Base-by-base conservation (phyloP, 2,113 vertebrate species). In the Coturnix japonica region DNA sequence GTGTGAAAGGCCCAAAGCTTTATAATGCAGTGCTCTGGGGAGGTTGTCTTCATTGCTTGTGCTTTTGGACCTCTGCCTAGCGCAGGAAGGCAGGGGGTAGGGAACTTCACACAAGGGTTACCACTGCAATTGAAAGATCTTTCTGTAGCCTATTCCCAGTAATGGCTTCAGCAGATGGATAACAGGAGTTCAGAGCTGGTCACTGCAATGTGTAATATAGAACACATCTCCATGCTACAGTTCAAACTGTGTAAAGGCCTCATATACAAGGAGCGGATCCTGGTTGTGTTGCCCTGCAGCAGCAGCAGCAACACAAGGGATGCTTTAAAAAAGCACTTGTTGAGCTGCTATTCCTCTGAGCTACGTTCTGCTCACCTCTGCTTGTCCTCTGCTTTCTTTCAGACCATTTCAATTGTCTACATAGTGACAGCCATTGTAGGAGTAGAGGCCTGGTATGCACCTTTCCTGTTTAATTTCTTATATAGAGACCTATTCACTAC, bases 381-480 rank as follows among this genome's bases (percentile, higher is more conserved):
- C 83, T 17, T 90, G 72, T 92, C 93, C 86, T 96, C 35, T 91
- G 76, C 85, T 98, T 96, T 84, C 89, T 87, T 98, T 95, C 97
- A 99, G 99, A 99, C 99, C 79, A 99, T 99, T 97, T 99, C 99
- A 43, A 89, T 99, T 26, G 99, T 99, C 94, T 99, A 99, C 98
- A 97, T 99, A 96, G 97, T 99, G 95, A 99, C 99, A 44, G 98
- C 99, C 13, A 95, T 99, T 94, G 99, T 99, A 47, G 99, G 99
- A 69, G 99, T 99, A 85, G 99, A 99, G 97, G 98, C 98, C 73
- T 99, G 99, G 99, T 99, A 99, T 97, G 96, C 97, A 93, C 98
- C 99, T 63, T 95, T 98, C 94, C 90, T 99, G 90, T 98, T 98
- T 97, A 98, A 97, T 96, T 97, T 99, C 96, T 98, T 98, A 93